A percentile compares a stretch with the other conserved stretches of the same genome.
These are phyloP conservation scores for Jacana jacana DNA, from an alignment of 2,113 vertebrate species.

Conservation along the genomic window DNA sequence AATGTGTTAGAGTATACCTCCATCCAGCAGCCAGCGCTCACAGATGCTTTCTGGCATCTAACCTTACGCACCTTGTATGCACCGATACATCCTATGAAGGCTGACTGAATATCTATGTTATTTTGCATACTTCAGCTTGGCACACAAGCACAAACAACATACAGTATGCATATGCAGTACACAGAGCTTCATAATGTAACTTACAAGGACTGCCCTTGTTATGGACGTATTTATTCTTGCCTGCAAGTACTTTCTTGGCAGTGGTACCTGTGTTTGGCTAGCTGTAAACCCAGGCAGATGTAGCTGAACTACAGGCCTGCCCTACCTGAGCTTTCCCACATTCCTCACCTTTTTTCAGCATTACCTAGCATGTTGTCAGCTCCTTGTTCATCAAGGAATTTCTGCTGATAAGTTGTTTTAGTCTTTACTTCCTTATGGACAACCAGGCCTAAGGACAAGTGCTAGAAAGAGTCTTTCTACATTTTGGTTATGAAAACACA, in stretches of 20 bases:
- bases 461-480: neutral
- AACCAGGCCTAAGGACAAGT: neutral
- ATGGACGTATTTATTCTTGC: neutral
- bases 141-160: neutral
- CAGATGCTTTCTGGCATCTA: neutral
- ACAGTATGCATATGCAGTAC: too few species aligned
- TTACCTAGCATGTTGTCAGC: neutral
- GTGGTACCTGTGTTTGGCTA: neutral
- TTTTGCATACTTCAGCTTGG: neutral
- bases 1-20: accelerated
- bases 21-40: neutral
- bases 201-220: neutral
- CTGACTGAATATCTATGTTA: neutral
- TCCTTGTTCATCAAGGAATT: neutral
- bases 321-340: neutral
- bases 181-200: neutral
- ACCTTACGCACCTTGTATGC: neutral
- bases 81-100: neutral
- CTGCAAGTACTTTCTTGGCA: neutral
- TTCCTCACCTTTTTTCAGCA: neutral
- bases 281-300: neutral
- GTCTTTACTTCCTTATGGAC: neutral
- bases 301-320: neutral
- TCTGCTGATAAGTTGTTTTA: neutral
- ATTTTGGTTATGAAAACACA: neutral